Conservation (phyloP, 1,140 invertebrate genomes). For the Trypoxylus dichotomus region DNA sequence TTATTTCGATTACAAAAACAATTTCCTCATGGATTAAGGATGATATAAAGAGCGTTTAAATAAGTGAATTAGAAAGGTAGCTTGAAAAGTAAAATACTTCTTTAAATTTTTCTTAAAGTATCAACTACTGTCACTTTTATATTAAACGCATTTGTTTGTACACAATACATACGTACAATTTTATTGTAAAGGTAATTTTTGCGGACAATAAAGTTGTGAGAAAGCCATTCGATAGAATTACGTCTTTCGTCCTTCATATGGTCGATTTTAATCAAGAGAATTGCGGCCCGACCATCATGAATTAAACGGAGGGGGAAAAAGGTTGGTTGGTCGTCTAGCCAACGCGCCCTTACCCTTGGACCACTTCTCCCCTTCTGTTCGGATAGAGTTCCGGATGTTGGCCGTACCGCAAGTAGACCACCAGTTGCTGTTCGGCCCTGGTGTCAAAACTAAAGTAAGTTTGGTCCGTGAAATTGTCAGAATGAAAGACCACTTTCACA, state of each 20-base stretch:
- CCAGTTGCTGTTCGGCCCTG: constrained; percentile 84
- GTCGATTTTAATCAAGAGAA: constrained; percentile 18
- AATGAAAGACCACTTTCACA: constrained; percentile 86
- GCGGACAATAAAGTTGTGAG: background rate
- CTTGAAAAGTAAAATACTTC: too few relatives aligned
- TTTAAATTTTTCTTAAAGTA: too few relatives aligned
- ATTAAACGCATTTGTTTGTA: too few relatives aligned
- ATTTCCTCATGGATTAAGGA: too few relatives aligned
- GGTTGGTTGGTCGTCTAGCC: background rate
- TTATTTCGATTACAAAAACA: too few relatives aligned
- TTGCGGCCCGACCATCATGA: background rate
- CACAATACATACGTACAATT: too few relatives aligned
- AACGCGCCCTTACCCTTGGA: constrained; percentile 61
- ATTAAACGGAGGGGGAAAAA: background rate
- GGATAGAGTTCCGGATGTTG: constrained; percentile 91
- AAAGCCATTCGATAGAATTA: background rate
- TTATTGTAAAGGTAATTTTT: background rate
- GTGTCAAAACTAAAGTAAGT: constrained; percentile 79
- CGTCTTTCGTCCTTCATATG: background rate
- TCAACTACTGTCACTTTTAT: too few relatives aligned
- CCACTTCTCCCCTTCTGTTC: constrained; percentile 81
- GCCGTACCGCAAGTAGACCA: constrained; percentile 85
- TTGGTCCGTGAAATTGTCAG: constrained; percentile 90
- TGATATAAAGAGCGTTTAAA: too few relatives aligned
- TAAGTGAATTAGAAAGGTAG: too few relatives aligned